Conservation (phyloP, 2,797 vertebrate genomes). For the Vireo griseus region DNA sequence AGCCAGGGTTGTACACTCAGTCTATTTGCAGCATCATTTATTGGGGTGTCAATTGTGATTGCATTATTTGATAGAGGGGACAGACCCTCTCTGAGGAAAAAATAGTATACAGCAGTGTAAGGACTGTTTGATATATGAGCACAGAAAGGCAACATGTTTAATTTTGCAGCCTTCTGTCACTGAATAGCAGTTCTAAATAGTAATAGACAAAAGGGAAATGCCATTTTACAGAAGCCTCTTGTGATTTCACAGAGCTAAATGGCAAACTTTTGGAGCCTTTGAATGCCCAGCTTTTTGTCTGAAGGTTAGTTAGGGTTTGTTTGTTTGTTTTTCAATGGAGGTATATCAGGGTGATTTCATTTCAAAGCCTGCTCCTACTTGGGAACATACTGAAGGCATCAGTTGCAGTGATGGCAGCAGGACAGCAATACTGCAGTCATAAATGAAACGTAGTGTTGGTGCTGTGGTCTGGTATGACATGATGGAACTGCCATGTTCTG, state of each 20-base stretch:
- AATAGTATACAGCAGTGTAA: not conserved
- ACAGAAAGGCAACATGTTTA: not conserved
- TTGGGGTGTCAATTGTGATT: not conserved
- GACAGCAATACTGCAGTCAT: not conserved
- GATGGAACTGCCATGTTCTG: not conserved
- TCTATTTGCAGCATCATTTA: not conserved
- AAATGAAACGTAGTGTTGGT: rapidly evolving
- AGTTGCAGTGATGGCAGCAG: not conserved
- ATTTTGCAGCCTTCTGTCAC: not conserved
- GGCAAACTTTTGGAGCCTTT: not conserved
- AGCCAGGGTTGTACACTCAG: not conserved
- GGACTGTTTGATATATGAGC: not conserved
- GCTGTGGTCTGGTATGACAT: rapidly evolving
- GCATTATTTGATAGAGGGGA: not conserved
- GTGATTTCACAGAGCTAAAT: not conserved
- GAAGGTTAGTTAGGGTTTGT: not conserved
- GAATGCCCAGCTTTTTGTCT: not conserved
- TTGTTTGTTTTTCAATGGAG: not conserved
- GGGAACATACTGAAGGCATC: rapidly evolving
- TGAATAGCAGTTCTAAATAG: not conserved
- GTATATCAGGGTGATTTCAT: not conserved
- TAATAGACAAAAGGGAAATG: not conserved
- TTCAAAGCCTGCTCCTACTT: not conserved
- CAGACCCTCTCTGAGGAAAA: not conserved
- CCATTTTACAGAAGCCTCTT: not conserved